phyloP scores from a whole-genome alignment of 2,888 invertebrate species.

The Aspidiotus rigidus region DNA sequence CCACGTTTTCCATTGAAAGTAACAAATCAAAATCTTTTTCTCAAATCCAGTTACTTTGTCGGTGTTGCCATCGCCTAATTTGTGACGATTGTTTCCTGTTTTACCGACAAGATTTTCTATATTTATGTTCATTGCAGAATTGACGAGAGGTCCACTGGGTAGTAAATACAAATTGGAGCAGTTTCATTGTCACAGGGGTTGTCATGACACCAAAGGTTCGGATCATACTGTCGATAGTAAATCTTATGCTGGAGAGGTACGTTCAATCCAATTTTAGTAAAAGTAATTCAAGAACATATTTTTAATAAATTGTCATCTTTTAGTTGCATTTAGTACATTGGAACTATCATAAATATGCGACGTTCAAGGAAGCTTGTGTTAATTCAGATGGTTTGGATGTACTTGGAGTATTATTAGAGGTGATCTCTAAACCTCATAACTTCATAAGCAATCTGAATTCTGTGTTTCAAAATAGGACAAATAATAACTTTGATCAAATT shows the following conservation, averaged over 20 bases:
- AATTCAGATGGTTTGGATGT: constrained; percentile 83
- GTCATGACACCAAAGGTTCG: constrained; percentile 71
- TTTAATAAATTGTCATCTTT: constrained; percentile 12
- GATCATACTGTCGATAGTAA: constrained; percentile 91
- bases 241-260: constrained; percentile 78
- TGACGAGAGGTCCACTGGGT: constrained; percentile 75
- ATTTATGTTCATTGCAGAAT: constrained; percentile 50
- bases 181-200: constrained; percentile 94
- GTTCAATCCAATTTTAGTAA: constrained; percentile 3
- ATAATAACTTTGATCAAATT: no score
- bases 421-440: constrained; percentile 43
- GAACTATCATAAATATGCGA: constrained; percentile 76
- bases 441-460: not conserved
- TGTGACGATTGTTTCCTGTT: no score
- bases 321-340: constrained; percentile 87
- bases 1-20: no score
- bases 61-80: no score
- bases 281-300: not conserved
- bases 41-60: no score
- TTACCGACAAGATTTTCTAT: no score
- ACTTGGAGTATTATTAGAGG: constrained; percentile 76
- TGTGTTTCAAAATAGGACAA: not conserved
- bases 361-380: constrained; percentile 72
- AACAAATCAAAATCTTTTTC: no score
- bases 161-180: constrained; percentile 77